Percentiles rank a stretch among this genome's conserved stretches.
Conservation (phyloP, 2,113 vertebrate genomes). For the Mixornis gularis region DNA sequence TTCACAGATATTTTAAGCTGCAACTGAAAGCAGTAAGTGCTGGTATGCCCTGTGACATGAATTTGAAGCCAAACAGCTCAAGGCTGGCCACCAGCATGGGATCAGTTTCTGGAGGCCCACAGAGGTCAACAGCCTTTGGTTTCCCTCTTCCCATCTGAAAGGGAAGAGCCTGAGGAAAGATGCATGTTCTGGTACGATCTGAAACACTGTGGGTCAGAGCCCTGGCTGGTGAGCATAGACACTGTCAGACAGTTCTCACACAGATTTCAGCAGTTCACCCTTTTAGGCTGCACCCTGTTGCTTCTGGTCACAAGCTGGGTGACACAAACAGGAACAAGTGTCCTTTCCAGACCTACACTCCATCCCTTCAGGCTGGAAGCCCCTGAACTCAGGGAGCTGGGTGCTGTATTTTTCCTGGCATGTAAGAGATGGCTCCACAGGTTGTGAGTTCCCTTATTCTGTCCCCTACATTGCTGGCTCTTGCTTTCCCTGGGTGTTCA, state of each 20-base stretch:
- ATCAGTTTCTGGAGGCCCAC: neutral
- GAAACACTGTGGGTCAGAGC: neutral
- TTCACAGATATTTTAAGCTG: neutral
- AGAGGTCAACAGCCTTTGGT: neutral
- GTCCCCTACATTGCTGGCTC: neutral
- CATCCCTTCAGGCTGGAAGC: neutral
- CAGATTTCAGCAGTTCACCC: neutral
- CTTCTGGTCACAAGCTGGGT: neutral
- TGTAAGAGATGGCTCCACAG: neutral
- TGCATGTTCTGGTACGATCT: accelerated
- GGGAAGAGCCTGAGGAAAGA: neutral
- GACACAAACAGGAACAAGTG: neutral
- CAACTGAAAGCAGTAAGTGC: accelerated
- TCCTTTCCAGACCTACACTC: neutral
- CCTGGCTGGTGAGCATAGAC: neutral
- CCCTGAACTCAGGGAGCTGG: neutral
- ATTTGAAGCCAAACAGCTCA: neutral
- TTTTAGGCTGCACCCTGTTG: neutral
- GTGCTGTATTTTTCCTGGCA: neutral
- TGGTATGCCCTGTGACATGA: neutral
- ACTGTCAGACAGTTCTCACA: neutral
- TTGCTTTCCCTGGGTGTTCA: neutral
- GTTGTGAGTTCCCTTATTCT: neutral
- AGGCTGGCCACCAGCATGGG: neutral
- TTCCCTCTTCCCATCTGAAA: neutral